A percentile compares a stretch with the other conserved stretches of the same genome.
Conservation (phyloP, 2,113 vertebrate genomes). For the Sterrhoptilus dennistouni region DNA sequence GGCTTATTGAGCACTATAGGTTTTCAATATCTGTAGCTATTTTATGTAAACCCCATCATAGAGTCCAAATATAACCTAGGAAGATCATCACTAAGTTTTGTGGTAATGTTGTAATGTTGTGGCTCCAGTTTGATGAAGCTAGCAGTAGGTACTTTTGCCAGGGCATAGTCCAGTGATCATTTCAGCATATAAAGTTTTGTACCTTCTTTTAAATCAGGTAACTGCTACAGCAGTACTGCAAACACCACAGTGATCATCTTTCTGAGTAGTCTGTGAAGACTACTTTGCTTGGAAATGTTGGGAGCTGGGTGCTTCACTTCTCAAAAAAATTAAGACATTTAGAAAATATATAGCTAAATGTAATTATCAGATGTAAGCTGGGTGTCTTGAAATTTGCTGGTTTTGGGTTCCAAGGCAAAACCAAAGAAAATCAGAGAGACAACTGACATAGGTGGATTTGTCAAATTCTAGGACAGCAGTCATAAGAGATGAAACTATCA, state of each 20-base stretch:
- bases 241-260: background rate
- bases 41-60: background rate
- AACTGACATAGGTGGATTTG: background rate
- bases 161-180: background rate
- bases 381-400: background rate
- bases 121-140: background rate
- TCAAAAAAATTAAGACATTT: background rate
- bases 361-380: background rate
- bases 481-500: background rate
- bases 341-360: background rate
- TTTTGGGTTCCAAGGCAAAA: background rate
- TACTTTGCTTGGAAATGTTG: background rate
- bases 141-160: background rate
- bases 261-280: background rate
- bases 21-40: background rate
- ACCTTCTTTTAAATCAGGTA: background rate
- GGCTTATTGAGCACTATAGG: background rate
- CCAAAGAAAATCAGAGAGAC: background rate
- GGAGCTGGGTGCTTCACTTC: background rate
- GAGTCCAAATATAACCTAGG: background rate
- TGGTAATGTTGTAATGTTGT: background rate
- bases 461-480: background rate
- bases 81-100: background rate
- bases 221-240: background rate
- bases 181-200: background rate